These are phyloP conservation scores for Catostylus mosaicus DNA, from an alignment of 30 jellyfish, hydroid and myxozoan genomes.

Conservation along the genomic window DNA sequence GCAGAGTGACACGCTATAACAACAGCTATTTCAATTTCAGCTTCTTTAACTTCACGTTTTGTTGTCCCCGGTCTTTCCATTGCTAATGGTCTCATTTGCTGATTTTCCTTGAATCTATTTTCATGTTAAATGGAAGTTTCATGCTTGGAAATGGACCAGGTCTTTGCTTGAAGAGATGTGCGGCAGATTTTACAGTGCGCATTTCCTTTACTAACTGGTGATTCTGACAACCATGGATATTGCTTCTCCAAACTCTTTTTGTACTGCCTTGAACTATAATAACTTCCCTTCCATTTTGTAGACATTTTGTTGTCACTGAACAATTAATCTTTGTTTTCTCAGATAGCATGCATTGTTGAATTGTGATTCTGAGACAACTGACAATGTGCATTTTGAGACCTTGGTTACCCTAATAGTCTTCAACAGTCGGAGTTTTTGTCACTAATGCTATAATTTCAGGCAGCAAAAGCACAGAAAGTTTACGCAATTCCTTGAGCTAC, in stretches of 20 bases:
- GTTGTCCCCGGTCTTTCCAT: constrained; percentile 33
- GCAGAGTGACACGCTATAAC: constrained; percentile 76
- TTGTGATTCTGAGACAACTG: neutral
- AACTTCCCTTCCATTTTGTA: constrained; percentile 49
- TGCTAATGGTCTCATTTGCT: constrained; percentile 48
- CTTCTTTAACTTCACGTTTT: constrained; percentile 48
- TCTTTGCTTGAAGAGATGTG: constrained; percentile 35
- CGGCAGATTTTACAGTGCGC: constrained; percentile 48
- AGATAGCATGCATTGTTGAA: neutral
- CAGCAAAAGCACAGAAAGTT: constrained; percentile 15
- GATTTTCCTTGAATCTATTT: constrained; percentile 22
- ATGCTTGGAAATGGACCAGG: constrained; percentile 49
- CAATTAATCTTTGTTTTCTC: neutral
- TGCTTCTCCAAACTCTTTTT: constrained; percentile 58
- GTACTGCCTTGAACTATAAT: constrained; percentile 38
- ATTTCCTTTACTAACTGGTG: constrained; percentile 56
- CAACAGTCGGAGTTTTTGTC: neutral
- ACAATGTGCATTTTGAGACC: constrained; percentile 1
- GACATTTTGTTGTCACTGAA: constrained; percentile 49
- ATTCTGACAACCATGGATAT: constrained; percentile 55
- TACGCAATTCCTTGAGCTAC: constrained; percentile 18
- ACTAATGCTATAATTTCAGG: constrained; percentile 10
- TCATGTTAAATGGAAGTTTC: constrained; percentile 31
- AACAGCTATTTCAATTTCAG: constrained; percentile 70
- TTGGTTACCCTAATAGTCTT: constrained; percentile 5